phyloP scores from a whole-genome alignment of 2,888 invertebrate genomes.

The Gastrophysa polygoni region DNA sequence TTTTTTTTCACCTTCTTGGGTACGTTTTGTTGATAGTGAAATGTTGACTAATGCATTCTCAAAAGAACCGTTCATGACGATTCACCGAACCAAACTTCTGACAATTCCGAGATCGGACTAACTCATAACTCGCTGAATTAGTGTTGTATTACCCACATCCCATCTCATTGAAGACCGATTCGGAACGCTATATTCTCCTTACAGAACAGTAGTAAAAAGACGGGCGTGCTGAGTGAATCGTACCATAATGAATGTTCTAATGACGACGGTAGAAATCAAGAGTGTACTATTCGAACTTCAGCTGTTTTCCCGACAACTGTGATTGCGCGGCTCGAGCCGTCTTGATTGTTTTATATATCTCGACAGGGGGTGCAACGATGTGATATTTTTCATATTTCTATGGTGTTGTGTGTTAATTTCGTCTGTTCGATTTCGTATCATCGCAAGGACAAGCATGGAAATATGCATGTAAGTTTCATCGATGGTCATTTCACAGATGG shows the following conservation, averaged over 20 bases:
- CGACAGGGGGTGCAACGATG: conserved; percentile 3
- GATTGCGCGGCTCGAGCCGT: neutral
- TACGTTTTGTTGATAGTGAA: neutral
- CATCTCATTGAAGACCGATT: conserved; percentile 14
- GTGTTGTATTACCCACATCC: conserved; percentile 17
- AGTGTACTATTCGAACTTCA: neutral
- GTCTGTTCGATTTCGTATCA: conserved; percentile 8
- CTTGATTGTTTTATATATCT: neutral
- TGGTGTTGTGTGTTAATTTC: conserved; percentile 12
- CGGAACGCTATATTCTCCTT: neutral
- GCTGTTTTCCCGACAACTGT: conserved; percentile 1
- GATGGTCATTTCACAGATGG: neutral
- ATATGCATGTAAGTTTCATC: conserved; percentile 50
- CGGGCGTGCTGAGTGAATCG: neutral
- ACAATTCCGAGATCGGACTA: neutral
- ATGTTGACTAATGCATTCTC: conserved; percentile 8
- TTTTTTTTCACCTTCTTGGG: neutral
- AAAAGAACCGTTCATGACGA: neutral
- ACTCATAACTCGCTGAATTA: neutral
- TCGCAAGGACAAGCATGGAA: conserved; percentile 43
- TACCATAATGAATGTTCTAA: neutral
- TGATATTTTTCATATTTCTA: neutral
- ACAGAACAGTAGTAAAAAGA: neutral
- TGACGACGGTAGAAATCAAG: conserved; percentile 6
- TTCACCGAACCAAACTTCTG: neutral